Evolutionary conservation across 1,140 invertebrate species (phyloP), one percentile per base, ranked within the genome.

Genomic region (Agrypnia vestita): DNA sequence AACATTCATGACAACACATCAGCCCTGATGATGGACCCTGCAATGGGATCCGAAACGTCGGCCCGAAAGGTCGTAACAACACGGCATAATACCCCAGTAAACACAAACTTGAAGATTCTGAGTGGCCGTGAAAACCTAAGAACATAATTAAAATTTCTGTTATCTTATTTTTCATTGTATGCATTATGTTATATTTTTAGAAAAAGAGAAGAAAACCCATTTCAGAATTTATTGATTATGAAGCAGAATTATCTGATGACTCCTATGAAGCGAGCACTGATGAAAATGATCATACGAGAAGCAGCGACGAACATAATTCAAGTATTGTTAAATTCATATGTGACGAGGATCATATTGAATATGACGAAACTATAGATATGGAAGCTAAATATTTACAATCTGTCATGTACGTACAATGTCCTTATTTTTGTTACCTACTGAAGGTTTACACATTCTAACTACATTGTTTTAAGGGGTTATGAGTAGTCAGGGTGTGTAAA

Each of bases 331-430:
- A 88, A 71, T 90, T 90, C 76, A 85, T 90, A 67, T 89, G 87
- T 80, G 90, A 90, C 56, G 88, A 90, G 21, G 85, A 85, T 0
- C 86, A 88, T n/a, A 71, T 76, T 9, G 85, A 90, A 46, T 81
- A 86, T 7, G 85, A 88, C 6, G 86, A 88, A 59, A 46, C 84
- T 43, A 79, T 88, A 11, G 88, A 92, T 78, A 91, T 92, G 88
- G 86, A 90, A 35, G 91, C 88, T 4, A 87, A 91, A 79, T 94
- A 94, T 84, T 84, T 94, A 19, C 90, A 90, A 79, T 91, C 91
- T 17, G 83, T 91, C 3, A 92, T 86, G 91, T 91, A 85, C 84
- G 85, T 76, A 69, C n/a, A 10, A 25, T 43, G 4, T 72, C 1
- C 44, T 4, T 13, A 46, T 10, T 64, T 13, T 21, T 46, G 10